These are phyloP conservation scores for Bugulina stolonifera DNA, from an alignment of 2,888 invertebrate species.

Conservation along the genomic window DNA sequence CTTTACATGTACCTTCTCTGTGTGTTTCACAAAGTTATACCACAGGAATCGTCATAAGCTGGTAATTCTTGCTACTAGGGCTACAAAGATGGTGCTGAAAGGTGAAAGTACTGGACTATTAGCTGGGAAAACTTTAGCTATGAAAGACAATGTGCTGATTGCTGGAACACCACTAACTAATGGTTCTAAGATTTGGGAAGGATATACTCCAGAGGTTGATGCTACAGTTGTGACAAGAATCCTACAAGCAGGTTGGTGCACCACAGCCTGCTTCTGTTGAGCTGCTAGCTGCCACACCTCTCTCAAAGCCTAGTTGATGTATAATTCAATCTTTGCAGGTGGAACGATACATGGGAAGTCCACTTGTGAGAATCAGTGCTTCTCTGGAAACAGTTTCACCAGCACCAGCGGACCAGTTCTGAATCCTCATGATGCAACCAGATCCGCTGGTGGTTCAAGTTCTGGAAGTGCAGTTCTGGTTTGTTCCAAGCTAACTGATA, in stretches of 20 bases:
- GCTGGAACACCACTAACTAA: constrained; percentile 47
- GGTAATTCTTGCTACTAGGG: too few relatives aligned
- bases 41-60: too few relatives aligned
- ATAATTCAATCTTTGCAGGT: too few relatives aligned
- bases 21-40: too few relatives aligned
- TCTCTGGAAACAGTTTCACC: constrained; percentile 39
- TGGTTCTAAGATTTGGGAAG: constrained; percentile 38
- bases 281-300: neutral
- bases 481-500: too few relatives aligned
- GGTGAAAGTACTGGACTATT: constrained; percentile 39
- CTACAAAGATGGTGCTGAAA: constrained; percentile 38
- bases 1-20: too few relatives aligned
- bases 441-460: constrained; percentile 43
- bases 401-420: constrained; percentile 37
- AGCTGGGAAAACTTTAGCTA: constrained; percentile 39
- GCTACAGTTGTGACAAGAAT: constrained; percentile 43
- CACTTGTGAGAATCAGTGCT: constrained; percentile 41
- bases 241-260: constrained; percentile 42
- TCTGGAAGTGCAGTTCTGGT: constrained; percentile 39
- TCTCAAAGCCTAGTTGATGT: too few relatives aligned
- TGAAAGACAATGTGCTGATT: constrained; percentile 44
- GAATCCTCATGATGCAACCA: constrained; percentile 37
- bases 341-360: constrained; percentile 45
- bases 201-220: constrained; percentile 43
- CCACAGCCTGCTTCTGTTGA: neutral